phyloP scores from a whole-genome alignment of 1,140 invertebrate species.

The Orchesella cincta region DNA sequence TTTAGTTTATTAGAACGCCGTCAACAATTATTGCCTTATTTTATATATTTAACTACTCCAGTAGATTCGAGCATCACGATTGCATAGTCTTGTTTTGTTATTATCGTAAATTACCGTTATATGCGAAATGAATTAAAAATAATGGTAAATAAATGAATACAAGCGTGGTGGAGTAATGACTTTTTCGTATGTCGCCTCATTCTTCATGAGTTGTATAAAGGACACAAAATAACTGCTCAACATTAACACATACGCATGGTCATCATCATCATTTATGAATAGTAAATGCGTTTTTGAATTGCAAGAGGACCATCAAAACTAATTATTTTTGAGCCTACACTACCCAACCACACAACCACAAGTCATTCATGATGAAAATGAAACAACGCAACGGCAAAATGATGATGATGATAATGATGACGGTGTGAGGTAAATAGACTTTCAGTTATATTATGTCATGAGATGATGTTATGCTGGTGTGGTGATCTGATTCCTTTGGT shows the following conservation, averaged over 20 bases:
- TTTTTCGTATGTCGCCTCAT: neutral
- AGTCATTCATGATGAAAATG: too few relatives aligned
- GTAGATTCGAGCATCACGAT: neutral
- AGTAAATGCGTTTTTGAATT: neutral
- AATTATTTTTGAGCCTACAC: neutral
- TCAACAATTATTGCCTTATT: neutral
- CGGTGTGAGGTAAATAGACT: neutral
- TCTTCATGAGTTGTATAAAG: neutral
- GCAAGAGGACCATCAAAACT: neutral
- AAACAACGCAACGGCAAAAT: neutral
- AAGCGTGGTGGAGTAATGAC: conserved; percentile 8
- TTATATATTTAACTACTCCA: neutral
- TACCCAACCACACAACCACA: neutral
- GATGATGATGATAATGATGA: neutral
- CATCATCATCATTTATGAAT: neutral
- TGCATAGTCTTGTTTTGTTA: neutral
- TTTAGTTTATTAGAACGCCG: conserved; percentile 15
- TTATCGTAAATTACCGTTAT: conserved; percentile 3
- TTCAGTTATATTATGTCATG: conserved; percentile 7
- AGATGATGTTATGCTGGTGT: neutral
- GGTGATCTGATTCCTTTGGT: conserved; percentile 14
- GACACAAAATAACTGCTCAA: neutral
- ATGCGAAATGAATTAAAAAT: conserved; percentile 18
- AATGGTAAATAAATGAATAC: conserved; percentile 6
- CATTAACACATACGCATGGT: neutral